Conservation (phyloP, 2,797 vertebrate genomes). For the Synanceia verrucosa region DNA sequence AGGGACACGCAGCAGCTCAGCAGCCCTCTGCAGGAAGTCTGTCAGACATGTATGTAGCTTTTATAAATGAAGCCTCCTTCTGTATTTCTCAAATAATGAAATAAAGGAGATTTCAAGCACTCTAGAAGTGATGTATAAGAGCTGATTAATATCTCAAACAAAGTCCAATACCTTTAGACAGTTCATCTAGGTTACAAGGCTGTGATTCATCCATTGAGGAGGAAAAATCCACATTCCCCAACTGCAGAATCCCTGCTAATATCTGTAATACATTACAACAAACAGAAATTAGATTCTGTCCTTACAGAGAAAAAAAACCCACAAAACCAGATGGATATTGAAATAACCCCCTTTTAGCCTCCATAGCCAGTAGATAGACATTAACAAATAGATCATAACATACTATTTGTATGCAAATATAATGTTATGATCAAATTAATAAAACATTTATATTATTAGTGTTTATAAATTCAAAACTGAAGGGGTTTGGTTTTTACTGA, state of each 20-base stretch:
- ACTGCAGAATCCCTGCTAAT: constrained; percentile 91
- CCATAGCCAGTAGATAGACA: neutral
- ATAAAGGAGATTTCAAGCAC: neutral
- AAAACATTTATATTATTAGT: too few relatives aligned
- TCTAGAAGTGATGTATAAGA: neutral
- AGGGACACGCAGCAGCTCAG: constrained; percentile 84
- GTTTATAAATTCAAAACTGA: neutral
- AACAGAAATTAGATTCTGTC: neutral
- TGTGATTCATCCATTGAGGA: constrained; percentile 86
- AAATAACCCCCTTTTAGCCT: neutral
- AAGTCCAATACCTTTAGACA: constrained; percentile 82
- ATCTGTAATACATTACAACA: constrained; percentile 78
- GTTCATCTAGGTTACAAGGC: constrained; percentile 82
- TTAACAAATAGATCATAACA: neutral
- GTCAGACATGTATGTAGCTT: neutral
- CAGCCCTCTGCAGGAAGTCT: constrained; percentile 84
- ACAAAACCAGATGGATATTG: neutral
- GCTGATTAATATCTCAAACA: neutral
- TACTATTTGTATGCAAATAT: neutral
- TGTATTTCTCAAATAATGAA: neutral
- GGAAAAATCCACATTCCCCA: constrained; percentile 89
- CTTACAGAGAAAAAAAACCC: neutral
- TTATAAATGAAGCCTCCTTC: neutral
- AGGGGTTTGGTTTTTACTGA: neutral
- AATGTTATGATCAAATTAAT: too few relatives aligned